Evolutionary conservation across 2,113 vertebrate species (phyloP).

Genomic region (Talpa occidentalis): DNA sequence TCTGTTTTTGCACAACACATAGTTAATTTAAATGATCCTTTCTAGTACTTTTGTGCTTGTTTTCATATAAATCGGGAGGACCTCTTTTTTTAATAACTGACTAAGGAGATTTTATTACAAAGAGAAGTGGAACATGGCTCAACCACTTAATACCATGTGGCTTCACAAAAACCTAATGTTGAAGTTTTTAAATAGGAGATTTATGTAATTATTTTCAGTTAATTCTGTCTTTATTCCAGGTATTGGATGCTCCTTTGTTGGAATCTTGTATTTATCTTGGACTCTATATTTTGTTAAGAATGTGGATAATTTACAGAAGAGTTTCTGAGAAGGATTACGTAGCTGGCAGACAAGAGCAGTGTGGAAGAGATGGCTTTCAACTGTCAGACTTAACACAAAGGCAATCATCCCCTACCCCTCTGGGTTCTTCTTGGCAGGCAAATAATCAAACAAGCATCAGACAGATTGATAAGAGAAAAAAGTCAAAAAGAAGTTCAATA

Average conservation of each 20-base stretch:
- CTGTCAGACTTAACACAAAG: too few relatives aligned
- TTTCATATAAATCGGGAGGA: not conserved
- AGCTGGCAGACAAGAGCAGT: not conserved
- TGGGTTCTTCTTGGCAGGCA: too few relatives aligned
- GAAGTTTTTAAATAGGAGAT: constrained; percentile 44
- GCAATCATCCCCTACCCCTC: too few relatives aligned
- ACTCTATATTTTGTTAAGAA: not conserved
- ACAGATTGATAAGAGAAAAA: too few relatives aligned
- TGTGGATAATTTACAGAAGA: constrained; percentile 29
- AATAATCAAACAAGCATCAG: too few relatives aligned
- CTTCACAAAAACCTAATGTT: not conserved
- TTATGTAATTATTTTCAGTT: constrained; percentile 46
- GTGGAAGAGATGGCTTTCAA: not conserved
- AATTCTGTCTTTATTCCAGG: constrained; percentile 45
- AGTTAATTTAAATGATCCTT: constrained; percentile 38
- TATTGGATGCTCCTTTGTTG: constrained; percentile 9
- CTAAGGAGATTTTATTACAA: constrained; percentile 24
- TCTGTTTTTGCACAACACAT: not conserved
- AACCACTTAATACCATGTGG: not conserved
- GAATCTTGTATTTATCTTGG: constrained; percentile 1
- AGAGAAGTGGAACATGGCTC: not conserved
- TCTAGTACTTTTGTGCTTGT: constrained; percentile 22
- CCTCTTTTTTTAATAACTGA: not conserved
- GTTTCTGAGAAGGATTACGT: not conserved
- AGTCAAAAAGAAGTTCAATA: too few relatives aligned